These are phyloP conservation scores for Rutilus rutilus DNA, from an alignment of 2,113 vertebrate species.

Conservation along the genomic window DNA sequence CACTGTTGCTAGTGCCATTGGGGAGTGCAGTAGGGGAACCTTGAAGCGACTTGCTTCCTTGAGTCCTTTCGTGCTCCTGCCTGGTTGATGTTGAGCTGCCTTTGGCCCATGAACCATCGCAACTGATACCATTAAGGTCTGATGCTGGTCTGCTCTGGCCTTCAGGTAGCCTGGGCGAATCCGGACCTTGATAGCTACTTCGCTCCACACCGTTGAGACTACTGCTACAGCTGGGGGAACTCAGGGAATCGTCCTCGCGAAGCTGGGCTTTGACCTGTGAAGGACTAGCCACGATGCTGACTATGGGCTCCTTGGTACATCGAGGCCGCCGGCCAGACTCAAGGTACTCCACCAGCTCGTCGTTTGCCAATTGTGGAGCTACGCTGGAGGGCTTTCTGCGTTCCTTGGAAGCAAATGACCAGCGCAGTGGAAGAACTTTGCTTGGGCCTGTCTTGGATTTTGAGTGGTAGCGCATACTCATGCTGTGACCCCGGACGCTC, in stretches of 20 bases:
- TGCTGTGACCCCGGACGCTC: constrained; percentile 76
- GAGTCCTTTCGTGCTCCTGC: constrained; percentile 65
- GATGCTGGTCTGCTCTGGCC: constrained; percentile 64
- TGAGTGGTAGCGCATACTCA: constrained; percentile 79
- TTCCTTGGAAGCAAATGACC: constrained; percentile 83
- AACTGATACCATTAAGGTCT: constrained; percentile 59
- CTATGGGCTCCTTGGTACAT: constrained; percentile 84
- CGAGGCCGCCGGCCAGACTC: constrained; percentile 87
- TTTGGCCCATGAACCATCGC: constrained; percentile 63
- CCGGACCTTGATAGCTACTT: constrained; percentile 48
- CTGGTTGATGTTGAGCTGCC: constrained; percentile 69
- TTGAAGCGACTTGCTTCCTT: constrained; percentile 66
- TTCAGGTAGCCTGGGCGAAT: constrained; percentile 62
- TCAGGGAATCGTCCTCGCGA: constrained; percentile 54
- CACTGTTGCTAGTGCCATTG: constrained; percentile 55
- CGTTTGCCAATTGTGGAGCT: constrained; percentile 57
- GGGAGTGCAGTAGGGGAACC: constrained; percentile 49
- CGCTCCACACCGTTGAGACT: constrained; percentile 59
- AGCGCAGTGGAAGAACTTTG: constrained; percentile 79
- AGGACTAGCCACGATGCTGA: constrained; percentile 71
- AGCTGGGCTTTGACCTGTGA: constrained; percentile 59
- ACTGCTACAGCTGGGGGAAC: constrained; percentile 63
- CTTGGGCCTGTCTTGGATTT: constrained; percentile 71
- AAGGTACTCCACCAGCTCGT: constrained; percentile 86
- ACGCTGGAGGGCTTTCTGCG: constrained; percentile 60